Conservation (phyloP, 2,113 vertebrate species). For the Otocyon megalotis region DNA sequence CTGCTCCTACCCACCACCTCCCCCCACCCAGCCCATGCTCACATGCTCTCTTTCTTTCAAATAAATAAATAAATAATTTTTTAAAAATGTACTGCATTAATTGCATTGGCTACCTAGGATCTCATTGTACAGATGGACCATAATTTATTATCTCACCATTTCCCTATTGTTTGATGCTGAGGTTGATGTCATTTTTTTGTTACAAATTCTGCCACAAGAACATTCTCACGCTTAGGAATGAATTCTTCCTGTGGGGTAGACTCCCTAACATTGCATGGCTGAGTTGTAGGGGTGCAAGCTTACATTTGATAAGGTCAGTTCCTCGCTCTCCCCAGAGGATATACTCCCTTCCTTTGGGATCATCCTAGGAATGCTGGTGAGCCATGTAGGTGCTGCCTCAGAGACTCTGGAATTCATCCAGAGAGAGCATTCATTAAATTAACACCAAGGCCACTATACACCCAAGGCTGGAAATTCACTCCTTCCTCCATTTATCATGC, state of each 20-base stretch:
- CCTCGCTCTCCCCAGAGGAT: background rate
- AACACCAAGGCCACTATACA: background rate
- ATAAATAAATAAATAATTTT: too few species aligned
- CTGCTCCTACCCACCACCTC: too few species aligned
- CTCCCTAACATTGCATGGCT: rapidly evolving
- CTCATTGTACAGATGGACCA: background rate
- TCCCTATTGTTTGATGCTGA: background rate
- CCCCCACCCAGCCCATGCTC: too few species aligned
- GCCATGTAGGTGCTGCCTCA: background rate
- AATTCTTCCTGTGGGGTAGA: background rate
- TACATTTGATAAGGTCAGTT: background rate
- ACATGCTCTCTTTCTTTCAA: too few species aligned
- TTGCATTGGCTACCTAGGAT: background rate
- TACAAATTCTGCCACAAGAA: background rate
- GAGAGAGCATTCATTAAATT: background rate
- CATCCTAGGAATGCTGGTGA: background rate
- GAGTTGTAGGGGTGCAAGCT: too few species aligned
- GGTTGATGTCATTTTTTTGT: background rate
- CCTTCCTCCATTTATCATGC: background rate
- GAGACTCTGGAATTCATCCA: background rate
- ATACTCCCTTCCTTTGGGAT: background rate
- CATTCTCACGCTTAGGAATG: background rate
- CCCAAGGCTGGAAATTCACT: background rate
- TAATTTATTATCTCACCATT: background rate
- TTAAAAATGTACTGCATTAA: too few species aligned